A percentile compares a stretch with the other conserved stretches of the same genome.
Conservation (phyloP, 2,113 vertebrate genomes). For the Chlamydotis undulata region DNA sequence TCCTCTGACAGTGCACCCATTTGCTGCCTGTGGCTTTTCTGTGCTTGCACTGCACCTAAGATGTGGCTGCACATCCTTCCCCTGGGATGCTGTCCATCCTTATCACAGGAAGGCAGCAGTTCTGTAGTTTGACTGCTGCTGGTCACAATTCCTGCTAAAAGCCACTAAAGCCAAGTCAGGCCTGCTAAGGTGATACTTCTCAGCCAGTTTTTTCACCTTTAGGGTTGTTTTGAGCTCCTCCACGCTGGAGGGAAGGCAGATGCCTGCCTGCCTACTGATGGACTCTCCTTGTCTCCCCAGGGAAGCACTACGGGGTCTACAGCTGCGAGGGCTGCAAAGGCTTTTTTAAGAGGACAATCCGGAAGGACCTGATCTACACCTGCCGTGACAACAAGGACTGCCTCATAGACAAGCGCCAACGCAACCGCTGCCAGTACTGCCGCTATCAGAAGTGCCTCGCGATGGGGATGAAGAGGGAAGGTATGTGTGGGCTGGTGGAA, state of each 20-base stretch:
- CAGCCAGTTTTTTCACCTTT: neutral
- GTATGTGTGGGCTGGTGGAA: conserved; percentile 56
- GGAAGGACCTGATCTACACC: conserved; percentile 95
- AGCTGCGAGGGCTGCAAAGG: conserved; percentile 98
- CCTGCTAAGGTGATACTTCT: too few relatives aligned
- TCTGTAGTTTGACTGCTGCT: neutral
- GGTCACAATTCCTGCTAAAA: neutral
- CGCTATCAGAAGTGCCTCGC: conserved; percentile 98
- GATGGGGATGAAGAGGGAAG: conserved; percentile 98
- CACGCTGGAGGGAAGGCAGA: accelerated
- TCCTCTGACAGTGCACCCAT: neutral
- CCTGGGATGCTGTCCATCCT: neutral
- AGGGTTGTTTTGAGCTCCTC: neutral
- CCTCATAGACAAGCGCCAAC: conserved; percentile 93
- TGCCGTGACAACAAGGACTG: conserved; percentile 96
- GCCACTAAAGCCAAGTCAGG: neutral
- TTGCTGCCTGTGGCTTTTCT: neutral
- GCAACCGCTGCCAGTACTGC: conserved; percentile 98
- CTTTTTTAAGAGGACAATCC: conserved; percentile 95
- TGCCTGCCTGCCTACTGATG: neutral
- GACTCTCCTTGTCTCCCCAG: conserved; percentile 63
- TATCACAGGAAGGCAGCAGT: neutral
- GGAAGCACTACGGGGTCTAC: conserved; percentile 97
- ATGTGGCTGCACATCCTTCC: neutral
- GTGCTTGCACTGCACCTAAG: neutral